Percentiles rank a stretch among this genome's conserved stretches.
phyloP scores from a whole-genome alignment of 2,797 vertebrate genomes.

The Muscicapa striata region DNA sequence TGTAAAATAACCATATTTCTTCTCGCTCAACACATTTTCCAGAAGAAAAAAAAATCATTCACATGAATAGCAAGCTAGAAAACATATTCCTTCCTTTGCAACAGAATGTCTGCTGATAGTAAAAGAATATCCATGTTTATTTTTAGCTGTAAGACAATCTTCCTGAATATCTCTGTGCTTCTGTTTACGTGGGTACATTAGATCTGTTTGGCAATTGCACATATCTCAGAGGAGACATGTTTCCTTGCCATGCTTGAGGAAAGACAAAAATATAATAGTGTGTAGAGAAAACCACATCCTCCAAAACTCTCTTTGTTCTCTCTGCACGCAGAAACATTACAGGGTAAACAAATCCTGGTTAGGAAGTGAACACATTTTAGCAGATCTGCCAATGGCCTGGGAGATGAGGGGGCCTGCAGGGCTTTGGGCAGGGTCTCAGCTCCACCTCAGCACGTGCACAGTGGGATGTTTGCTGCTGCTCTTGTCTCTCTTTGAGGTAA shows the following conservation, averaged over 20 bases:
- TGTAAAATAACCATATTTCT: not conserved
- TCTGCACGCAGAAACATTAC: not conserved
- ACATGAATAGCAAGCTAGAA: not conserved
- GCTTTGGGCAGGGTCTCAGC: not conserved
- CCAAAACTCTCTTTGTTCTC: not conserved
- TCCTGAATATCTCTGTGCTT: conserved; percentile 19
- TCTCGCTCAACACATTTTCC: not conserved
- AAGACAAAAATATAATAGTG: conserved; percentile 2
- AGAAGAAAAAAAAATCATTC: not conserved
- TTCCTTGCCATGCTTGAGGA: conserved; percentile 32
- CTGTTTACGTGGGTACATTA: conserved; percentile 17
- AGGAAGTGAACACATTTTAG: not conserved
- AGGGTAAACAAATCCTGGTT: not conserved
- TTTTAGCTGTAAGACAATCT: conserved; percentile 19
- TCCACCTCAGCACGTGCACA: not conserved
- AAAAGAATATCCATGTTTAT: not conserved
- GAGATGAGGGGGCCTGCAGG: not conserved
- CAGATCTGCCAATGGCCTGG: not conserved
- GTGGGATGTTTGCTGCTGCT: not conserved
- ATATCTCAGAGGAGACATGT: conserved; percentile 33
- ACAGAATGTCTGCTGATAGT: conserved; percentile 10
- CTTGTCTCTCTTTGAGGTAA: not conserved
- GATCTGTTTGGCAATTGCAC: conserved; percentile 45
- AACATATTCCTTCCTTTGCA: not conserved
- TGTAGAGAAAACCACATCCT: not conserved